Evolutionary conservation across 2,888 invertebrate genomes (phyloP).

Genomic region (Cantharis rustica): DNA sequence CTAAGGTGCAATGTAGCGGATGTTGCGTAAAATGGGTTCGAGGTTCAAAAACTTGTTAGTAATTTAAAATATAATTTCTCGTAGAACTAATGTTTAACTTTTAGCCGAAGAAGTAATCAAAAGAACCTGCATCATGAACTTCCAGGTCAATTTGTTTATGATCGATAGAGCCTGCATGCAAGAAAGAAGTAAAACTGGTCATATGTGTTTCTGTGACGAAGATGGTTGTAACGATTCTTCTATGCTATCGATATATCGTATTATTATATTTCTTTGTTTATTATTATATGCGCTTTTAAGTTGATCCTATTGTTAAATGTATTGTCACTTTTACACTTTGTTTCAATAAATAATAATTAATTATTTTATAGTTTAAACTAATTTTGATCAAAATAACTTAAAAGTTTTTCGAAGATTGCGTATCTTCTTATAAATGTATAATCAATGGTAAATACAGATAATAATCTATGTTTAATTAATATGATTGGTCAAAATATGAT

Average conservation of each 20-base stretch:
- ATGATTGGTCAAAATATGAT: too few relatives aligned
- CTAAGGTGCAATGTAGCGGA: conserved; percentile 85
- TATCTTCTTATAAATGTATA: too few relatives aligned
- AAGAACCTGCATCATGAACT: conserved; percentile 89
- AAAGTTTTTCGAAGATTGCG: too few relatives aligned
- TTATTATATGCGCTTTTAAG: not conserved
- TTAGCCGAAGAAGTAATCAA: conserved; percentile 88
- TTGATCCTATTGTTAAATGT: not conserved
- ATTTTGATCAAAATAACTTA: too few relatives aligned
- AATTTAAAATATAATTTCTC: not conserved
- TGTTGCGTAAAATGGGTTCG: conserved; percentile 96
- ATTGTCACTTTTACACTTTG: not conserved
- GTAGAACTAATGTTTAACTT: conserved; percentile 44
- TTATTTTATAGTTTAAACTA: too few relatives aligned
- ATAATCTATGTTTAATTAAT: too few relatives aligned
- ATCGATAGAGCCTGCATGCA: conserved; percentile 98
- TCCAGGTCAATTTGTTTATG: conserved; percentile 96
- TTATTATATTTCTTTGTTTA: not conserved
- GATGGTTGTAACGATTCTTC: conserved; percentile 83
- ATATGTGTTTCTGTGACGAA: conserved; percentile 98
- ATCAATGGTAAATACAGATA: too few relatives aligned
- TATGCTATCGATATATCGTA: not conserved
- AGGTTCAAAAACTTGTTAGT: conserved; percentile 87
- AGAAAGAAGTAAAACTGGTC: conserved; percentile 96
- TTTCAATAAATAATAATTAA: too few relatives aligned